Evolutionary conservation across 1,140 invertebrate genomes (phyloP), one percentile per base, ranked within the genome.

Genomic region (Sminthurinus signatus): DNA sequence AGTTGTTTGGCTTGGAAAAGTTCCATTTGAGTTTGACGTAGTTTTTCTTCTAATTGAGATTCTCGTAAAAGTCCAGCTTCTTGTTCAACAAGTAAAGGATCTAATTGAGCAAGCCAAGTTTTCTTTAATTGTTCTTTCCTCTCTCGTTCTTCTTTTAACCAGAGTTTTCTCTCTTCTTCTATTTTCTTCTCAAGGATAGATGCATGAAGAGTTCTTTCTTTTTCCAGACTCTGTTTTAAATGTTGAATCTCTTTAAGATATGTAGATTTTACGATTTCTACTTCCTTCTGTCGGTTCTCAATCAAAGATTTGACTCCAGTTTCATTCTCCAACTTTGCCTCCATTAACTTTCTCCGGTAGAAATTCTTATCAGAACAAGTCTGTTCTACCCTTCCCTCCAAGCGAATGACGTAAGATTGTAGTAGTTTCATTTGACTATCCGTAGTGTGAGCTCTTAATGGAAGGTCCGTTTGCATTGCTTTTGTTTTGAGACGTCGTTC

Each of bases 271-370:
- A 39, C 32, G 14, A 14, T 42, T 23, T 64, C 51, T n/a, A 64
- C 50, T 12, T 65, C 63, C 15, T 42, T 42, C 1, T 19, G 10
- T 17, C 28, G 43, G 19, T 54, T 12, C 10, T 29, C 4, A 19
- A 19, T 19, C 23, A 54, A 23, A 5, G 60, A 46, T 52, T 60
- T 65, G n/a, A 65, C 1, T 2, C 29, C 15, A 25, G 29, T 27
- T 46, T 65, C 63, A 19, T 65, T 52, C 32, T 65, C 63, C 23
- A 60, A 23, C 54, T 65, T 65, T 19, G 32, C 27, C 28, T 65
- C 63, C 28, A 65, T n/a, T 0, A 65, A 21, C 29, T 57, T 60
- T 17, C 29, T 27, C 2, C 57, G 36, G 27, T 65, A 65, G 31
- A 65, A 54, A 25, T 59, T 60, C 12, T 54, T 60, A 43, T 65